Percentiles rank a stretch among this genome's conserved stretches.
These are phyloP conservation scores for Enteromius unitaeniatus DNA, from an alignment of 2,797 vertebrate species.

Conservation along the genomic window DNA sequence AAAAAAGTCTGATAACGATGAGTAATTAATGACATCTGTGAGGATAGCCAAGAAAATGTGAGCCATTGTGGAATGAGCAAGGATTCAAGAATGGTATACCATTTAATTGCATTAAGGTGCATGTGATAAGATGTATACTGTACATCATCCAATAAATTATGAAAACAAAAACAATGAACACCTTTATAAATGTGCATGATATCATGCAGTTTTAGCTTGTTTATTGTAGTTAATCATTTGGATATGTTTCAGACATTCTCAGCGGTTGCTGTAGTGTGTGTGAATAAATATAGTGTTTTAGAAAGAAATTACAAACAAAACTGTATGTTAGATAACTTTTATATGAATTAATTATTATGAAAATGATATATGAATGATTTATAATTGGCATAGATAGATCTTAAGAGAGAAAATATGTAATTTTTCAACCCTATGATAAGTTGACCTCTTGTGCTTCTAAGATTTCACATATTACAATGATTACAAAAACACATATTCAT, in stretches of 20 bases:
- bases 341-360: no score
- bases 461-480: not conserved
- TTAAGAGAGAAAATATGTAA: not conserved
- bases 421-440: not conserved
- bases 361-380: not conserved
- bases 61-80: not conserved
- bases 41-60: not conserved
- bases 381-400: not conserved
- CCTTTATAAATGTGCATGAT: not conserved
- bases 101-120: not conserved
- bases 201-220: not conserved
- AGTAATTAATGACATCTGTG: not conserved
- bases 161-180: not conserved
- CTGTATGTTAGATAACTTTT: no score
- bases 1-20: not conserved
- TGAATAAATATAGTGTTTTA: no score
- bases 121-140: not conserved
- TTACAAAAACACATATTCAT: not conserved
- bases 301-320: no score
- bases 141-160: slow-evolving; percentile 3
- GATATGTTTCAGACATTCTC: not conserved
- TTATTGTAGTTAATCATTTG: not conserved
- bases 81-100: not conserved
- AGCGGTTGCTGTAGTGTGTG: not conserved
- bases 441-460: not conserved